Conservation (phyloP, 2,888 invertebrate genomes). For the Lepidocyrtoides sp. region DNA sequence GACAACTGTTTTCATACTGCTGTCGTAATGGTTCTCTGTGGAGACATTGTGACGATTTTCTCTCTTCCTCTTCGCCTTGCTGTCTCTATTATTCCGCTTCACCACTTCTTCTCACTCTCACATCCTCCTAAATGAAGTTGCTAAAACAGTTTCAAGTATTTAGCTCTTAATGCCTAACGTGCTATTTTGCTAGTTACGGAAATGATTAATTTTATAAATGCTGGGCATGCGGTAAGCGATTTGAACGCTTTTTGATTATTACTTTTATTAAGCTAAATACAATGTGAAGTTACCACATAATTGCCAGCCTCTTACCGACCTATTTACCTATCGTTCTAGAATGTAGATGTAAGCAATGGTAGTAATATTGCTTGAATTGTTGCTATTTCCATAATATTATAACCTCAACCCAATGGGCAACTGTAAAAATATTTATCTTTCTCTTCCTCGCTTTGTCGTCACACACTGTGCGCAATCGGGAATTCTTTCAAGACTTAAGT, state of each 20-base stretch:
- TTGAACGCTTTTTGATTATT: neutral
- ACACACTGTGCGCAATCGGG: neutral
- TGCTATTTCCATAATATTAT: constrained; percentile 21
- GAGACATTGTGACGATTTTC: constrained; percentile 57
- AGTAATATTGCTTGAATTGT: neutral
- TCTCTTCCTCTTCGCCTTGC: neutral
- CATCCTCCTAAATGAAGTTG: constrained; percentile 52
- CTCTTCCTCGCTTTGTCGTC: neutral
- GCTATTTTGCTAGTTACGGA: no score
- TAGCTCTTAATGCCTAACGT: no score
- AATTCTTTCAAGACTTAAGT: constrained; percentile 5
- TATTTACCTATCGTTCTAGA: no score
- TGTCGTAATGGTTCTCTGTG: constrained; percentile 54
- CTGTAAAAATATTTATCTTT: constrained; percentile 37
- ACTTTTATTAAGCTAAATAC: neutral
- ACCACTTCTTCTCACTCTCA: constrained; percentile 9
- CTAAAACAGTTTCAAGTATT: no score
- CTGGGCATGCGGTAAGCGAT: neutral
- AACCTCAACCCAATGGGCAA: neutral
- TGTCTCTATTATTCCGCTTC: neutral
- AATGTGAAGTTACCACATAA: no score
- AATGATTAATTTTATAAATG: no score
- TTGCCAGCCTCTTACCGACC: no score
- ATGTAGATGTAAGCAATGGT: no score
- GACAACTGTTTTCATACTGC: constrained; percentile 62